Evolutionary conservation across 1,140 invertebrate genomes (phyloP).

Genomic region (Psilanteris sp.): DNA sequence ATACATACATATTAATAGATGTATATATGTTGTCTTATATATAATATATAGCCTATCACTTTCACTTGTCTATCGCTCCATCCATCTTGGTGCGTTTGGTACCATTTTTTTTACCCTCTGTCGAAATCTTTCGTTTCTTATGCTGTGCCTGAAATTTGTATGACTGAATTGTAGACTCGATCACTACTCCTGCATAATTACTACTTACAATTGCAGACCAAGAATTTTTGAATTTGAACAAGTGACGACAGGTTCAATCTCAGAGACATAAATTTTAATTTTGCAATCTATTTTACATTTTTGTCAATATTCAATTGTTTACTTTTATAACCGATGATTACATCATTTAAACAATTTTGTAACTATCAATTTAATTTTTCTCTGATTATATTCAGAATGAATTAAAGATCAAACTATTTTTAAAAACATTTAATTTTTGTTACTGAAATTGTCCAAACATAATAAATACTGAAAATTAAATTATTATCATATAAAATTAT

Average conservation of each 20-base stretch:
- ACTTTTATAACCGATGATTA: conserved; percentile 5
- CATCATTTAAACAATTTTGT: conserved; percentile 13
- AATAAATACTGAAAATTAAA: neutral
- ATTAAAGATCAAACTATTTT: no score
- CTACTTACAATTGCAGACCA: conserved; percentile 30
- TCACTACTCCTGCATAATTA: conserved; percentile 11
- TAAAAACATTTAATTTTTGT: no score
- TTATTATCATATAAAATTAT: no score
- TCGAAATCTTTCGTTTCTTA: conserved; percentile 79
- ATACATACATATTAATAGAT: no score
- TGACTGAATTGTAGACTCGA: conserved; percentile 71
- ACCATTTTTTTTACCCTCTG: conserved; percentile 80
- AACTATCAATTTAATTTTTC: conserved; percentile 20
- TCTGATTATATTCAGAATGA: no score
- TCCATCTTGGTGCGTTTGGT: conserved; percentile 78
- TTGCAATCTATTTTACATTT: no score
- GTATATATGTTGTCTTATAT: conserved; percentile 53
- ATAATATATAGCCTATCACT: conserved; percentile 65
- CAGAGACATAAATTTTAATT: no score
- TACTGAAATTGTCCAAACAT: conserved; percentile 16
- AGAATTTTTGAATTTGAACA: conserved; percentile 14
- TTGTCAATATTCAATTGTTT: conserved; percentile 1
- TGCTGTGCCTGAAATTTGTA: conserved; percentile 78
- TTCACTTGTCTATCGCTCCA: conserved; percentile 78
- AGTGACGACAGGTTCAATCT: neutral